Evolutionary conservation across 2,113 vertebrate genomes (phyloP).

Genomic region (Apeltes quadracus): DNA sequence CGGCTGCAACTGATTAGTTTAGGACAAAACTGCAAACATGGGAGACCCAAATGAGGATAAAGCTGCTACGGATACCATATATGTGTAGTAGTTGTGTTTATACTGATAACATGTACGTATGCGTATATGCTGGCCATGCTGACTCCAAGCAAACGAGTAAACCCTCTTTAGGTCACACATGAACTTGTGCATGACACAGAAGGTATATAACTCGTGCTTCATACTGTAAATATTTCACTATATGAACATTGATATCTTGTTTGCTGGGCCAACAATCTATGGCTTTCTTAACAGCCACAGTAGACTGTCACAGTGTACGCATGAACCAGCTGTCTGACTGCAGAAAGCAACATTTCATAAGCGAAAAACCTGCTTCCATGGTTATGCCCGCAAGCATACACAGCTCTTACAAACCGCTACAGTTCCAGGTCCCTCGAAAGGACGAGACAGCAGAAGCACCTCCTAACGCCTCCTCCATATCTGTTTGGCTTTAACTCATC

Average conservation of each 20-base stretch:
- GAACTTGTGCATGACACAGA: background rate
- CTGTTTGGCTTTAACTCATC: conserved; percentile 20
- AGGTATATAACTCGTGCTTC: background rate
- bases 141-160: background rate
- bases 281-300: background rate
- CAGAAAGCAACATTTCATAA: conserved; percentile 25
- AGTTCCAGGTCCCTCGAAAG: conserved; percentile 14
- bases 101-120: background rate
- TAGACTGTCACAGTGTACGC: too few species aligned
- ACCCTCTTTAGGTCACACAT: background rate
- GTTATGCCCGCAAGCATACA: conserved; percentile 14
- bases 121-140: background rate
- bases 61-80: background rate
- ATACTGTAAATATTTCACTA: background rate
- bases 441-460: conserved; percentile 18
- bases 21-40: background rate
- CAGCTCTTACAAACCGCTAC: background rate
- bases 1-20: conserved; percentile 1
- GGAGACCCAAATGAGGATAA: background rate
- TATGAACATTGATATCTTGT: background rate
- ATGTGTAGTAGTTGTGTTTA: background rate
- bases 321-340: conserved; percentile 1
- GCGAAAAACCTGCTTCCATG: conserved; percentile 13
- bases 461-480: conserved; percentile 1
- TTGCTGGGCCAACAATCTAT: background rate